Base-by-base conservation (phyloP, 2,888 invertebrate species). In the Lycocerus yunnanus region DNA sequence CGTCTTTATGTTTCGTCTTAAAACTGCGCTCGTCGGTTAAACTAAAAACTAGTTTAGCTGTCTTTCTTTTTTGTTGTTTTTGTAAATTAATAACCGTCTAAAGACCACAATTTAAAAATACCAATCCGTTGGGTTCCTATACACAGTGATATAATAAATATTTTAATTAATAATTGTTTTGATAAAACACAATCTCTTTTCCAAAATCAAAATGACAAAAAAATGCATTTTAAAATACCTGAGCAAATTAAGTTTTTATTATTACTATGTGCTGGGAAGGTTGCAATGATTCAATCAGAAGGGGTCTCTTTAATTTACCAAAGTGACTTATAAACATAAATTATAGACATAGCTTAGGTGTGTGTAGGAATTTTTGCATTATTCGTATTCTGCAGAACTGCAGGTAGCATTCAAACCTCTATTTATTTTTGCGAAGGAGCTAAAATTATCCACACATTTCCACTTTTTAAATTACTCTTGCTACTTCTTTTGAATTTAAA, bases 381-480 rank as follows among this genome's bases (percentile, higher is more conserved):
- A 73, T 73, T 73, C 69, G 59, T 66, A 24, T 27, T 61, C n/a
- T 69, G 65, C 58, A 65, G 73, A 58, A 69, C 69, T 66, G 65
- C 58, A 61, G 24, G 43, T 43, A 43, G 43, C 43, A 43, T 24
- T 63, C 58, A 69, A 73, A 73, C 68, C 73, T 73, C 59, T 73
- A 69, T 65, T 73, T 65, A 66, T 73, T 69, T 73, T 73, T 59
- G 73, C 24, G 68, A 66, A 59, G 69, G 65, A 73, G 69, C 73
- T 73, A 66, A 73, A 43, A 69, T 73, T 73, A 73, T 66, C 66
- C 65, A 66, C 73, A 66, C 69, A 69, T 69, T 68, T 65, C 58
- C 58, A 16, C 59, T 69, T 59, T 73, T 68, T 59, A 73, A 73
- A 66, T 69, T 73, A 69, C 73, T 69, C 65, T 69, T 68, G 68